phyloP scores from a whole-genome alignment of 2,797 vertebrate species.

The Passerculus sandwichensis region DNA sequence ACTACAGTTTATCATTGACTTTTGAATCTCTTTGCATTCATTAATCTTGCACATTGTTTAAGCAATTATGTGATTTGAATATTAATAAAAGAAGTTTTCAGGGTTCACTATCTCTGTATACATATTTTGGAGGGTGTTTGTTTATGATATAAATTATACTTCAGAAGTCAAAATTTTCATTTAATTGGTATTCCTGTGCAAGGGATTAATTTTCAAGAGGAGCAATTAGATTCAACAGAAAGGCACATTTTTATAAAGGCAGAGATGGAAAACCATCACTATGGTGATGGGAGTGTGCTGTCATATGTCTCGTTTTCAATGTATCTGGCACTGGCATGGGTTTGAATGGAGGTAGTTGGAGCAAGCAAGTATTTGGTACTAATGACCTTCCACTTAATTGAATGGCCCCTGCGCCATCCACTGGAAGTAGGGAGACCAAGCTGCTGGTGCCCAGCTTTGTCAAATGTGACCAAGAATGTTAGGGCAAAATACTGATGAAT shows the following conservation, averaged over 20 bases:
- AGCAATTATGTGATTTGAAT: slow-evolving; percentile 46
- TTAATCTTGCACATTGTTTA: slow-evolving; percentile 62
- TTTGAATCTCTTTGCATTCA: slow-evolving; percentile 58
- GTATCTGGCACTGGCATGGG: not conserved
- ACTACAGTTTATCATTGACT: slow-evolving; percentile 59
- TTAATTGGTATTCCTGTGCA: not conserved
- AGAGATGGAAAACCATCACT: not conserved
- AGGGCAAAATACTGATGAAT: not conserved
- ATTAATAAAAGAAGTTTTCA: slow-evolving; percentile 61
- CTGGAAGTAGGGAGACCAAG: not conserved
- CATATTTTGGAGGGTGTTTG: not conserved
- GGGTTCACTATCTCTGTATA: slow-evolving; percentile 12
- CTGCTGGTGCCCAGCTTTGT: not conserved
- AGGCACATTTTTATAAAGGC: not conserved
- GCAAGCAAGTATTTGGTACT: not conserved
- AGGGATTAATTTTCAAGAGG: not conserved
- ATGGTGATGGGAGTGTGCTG: not conserved
- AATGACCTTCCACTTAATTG: not conserved
- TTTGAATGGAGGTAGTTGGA: not conserved
- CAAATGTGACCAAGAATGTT: not conserved
- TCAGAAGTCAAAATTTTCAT: not conserved
- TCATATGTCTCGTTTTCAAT: not conserved
- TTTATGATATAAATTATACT: not conserved
- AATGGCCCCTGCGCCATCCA: not conserved
- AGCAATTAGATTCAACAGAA: not conserved